A percentile compares a stretch with the other conserved stretches of the same genome.
These are phyloP conservation scores for Mesochorus sp. DNA, from an alignment of 2,888 invertebrate genomes.

Conservation along the genomic window DNA sequence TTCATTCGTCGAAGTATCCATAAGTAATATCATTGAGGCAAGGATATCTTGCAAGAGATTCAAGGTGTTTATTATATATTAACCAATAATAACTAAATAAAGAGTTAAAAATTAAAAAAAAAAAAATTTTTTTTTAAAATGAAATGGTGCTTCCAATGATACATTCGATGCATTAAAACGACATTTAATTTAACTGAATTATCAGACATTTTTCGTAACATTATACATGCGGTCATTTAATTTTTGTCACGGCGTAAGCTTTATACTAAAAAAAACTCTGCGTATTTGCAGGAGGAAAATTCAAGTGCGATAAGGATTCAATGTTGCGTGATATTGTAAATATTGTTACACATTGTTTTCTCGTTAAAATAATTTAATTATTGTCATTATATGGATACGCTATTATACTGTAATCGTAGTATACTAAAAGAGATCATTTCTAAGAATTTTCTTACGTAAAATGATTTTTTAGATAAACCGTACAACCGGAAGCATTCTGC, in stretches of 20 bases:
- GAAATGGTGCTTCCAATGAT: conserved; percentile 19
- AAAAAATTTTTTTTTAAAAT: not conserved
- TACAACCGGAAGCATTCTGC: no score
- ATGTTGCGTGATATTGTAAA: conserved; percentile 28
- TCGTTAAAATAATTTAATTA: not conserved
- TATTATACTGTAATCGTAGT: not conserved
- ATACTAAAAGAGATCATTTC: not conserved
- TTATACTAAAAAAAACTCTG: conserved; percentile 32
- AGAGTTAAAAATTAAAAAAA: not conserved
- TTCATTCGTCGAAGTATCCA: conserved; percentile 75
- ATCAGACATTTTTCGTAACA: conserved; percentile 31
- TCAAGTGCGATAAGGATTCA: conserved; percentile 47
- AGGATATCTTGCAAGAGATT: conserved; percentile 74
- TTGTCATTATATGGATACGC: not conserved
- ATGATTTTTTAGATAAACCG: no score
- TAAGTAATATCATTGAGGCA: conserved; percentile 75
- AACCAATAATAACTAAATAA: conserved; percentile 26
- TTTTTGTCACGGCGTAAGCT: conserved; percentile 19
- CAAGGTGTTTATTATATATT: conserved; percentile 72
- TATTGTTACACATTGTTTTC: conserved; percentile 31
- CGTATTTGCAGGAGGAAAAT: conserved; percentile 51
- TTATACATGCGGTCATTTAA: conserved; percentile 3
- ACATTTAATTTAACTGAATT: conserved; percentile 34
- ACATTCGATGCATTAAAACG: not conserved
- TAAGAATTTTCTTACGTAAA: no score